phyloP scores from a whole-genome alignment of 2,888 invertebrate genomes.

The Cephus nigrinus region DNA sequence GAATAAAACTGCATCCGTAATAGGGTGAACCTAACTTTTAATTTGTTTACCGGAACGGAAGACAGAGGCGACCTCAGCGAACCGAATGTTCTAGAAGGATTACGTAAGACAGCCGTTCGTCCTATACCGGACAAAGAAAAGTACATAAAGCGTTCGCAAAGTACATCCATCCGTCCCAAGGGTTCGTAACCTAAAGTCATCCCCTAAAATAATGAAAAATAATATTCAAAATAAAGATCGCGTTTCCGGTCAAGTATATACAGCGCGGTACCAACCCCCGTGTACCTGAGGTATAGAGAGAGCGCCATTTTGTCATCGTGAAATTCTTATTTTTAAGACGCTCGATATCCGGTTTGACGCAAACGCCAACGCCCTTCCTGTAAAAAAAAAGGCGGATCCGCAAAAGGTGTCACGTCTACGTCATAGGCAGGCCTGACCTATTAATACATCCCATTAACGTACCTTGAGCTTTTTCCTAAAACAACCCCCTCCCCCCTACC shows the following conservation, averaged over 20 bases:
- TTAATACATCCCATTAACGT: background rate
- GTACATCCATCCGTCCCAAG: background rate
- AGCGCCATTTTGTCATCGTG: background rate
- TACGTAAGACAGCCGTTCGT: too few species aligned
- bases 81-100: too few species aligned
- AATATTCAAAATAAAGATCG: background rate
- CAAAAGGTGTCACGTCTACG: background rate
- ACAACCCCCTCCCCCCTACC: background rate
- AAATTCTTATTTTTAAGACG: slow-evolving; percentile 1
- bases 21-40: slow-evolving; percentile 5
- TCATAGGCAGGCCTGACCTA: background rate
- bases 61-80: too few species aligned
- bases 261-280: background rate
- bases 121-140: too few species aligned
- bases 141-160: background rate
- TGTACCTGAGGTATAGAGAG: too few species aligned
- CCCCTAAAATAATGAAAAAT: background rate
- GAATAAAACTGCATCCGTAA: background rate
- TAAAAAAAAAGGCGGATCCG: background rate
- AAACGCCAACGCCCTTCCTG: background rate
- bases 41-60: slow-evolving; percentile 6
- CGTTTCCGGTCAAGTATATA: background rate
- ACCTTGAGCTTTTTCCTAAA: background rate
- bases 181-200: background rate
- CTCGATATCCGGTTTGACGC: slow-evolving; percentile 3